Evolutionary conservation across 2,888 invertebrate genomes (phyloP), one percentile per base, ranked within the genome.

Genomic region (Synergus japonicus): DNA sequence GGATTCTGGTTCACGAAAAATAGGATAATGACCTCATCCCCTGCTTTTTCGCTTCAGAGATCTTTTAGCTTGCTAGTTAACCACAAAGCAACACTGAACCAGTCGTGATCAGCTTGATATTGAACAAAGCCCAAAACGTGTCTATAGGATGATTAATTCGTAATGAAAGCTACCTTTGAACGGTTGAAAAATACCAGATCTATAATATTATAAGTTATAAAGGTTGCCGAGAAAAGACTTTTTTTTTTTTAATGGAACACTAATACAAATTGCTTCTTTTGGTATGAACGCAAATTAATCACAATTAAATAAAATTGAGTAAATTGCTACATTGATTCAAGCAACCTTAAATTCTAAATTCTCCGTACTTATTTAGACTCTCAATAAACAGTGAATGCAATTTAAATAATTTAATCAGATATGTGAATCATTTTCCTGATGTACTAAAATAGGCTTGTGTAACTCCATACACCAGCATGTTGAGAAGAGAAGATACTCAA

Each of bases 1-100:
- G 85, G 85, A 85, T 82, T 80, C 77, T 79, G 81, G 76, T 83
- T 85, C 85, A 83, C 84, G 87, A 87, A 87, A 85, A 87, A 86
- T 81, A 81, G 86, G 85, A 85, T 86, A 82, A 80, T 79, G 83
- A 83, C 77, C 80, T 83, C 82, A 78, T 41, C 49, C 73, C 73
- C 73, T 73, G 54, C 41, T 73, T 73, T 49, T 49, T 73, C 49
- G 73, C 54, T 73, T 77, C 60, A 78, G 73, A 77, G 84, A 76
- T 81, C 85, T 84, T 86, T 83, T 79, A 84, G 85, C 85, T 83
- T 85, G 73, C 84, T 85, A 82, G 83, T 85, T 87, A 86, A 82
- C 84, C 78, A 73, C 41, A 67, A 67, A 78, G 67, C 63, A 29
- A 76, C 64, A 80, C 77, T 79, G 76, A 41, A 54, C 73, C 54